phyloP scores from a whole-genome alignment of 2,113 vertebrate species.

The Oenanthe melanoleuca region DNA sequence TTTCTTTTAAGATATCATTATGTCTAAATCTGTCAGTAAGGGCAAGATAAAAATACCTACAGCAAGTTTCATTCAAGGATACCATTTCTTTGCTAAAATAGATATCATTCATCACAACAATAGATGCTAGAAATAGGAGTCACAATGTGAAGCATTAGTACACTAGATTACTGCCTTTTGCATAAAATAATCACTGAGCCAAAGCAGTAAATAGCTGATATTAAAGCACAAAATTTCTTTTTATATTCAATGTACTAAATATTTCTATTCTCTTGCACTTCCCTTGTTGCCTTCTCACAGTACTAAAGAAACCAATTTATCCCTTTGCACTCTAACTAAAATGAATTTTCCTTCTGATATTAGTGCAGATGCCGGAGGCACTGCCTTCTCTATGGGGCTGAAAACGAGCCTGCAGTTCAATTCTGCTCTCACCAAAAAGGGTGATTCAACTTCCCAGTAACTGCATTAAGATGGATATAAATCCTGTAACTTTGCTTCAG shows the following conservation, averaged over 20 bases:
- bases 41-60: slow-evolving; percentile 18
- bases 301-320: neutral
- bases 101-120: slow-evolving; percentile 50
- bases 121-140: slow-evolving; percentile 62
- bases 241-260: slow-evolving; percentile 52
- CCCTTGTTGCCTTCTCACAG: neutral
- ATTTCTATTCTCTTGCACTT: slow-evolving; percentile 37
- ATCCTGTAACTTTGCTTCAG: neutral
- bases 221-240: slow-evolving; percentile 33
- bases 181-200: slow-evolving; percentile 33
- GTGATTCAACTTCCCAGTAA: neutral
- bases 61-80: slow-evolving; percentile 34
- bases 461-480: neutral
- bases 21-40: slow-evolving; percentile 16
- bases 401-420: neutral
- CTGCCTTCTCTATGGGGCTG: neutral
- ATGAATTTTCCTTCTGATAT: slow-evolving; percentile 25
- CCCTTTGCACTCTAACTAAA: neutral
- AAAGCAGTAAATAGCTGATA: slow-evolving; percentile 59
- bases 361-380: neutral
- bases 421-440: neutral
- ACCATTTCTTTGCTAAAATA: slow-evolving; percentile 44
- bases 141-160: slow-evolving; percentile 8
- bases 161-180: slow-evolving; percentile 57
- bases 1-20: neutral